Conservation (phyloP, 2,113 vertebrate genomes). For the Galemys pyrenaicus region DNA sequence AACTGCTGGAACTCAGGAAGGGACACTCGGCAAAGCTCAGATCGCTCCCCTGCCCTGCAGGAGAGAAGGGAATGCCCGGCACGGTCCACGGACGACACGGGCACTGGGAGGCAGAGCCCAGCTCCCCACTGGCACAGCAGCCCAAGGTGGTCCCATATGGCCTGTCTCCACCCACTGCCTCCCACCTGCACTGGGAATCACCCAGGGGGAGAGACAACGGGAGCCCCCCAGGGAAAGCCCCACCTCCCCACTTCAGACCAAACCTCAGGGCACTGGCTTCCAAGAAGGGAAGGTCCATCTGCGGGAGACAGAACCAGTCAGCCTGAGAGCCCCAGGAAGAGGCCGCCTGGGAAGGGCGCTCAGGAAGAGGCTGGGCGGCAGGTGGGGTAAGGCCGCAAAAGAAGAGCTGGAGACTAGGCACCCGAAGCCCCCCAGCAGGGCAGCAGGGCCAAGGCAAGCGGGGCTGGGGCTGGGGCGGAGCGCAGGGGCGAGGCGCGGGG, state of each 20-base stretch:
- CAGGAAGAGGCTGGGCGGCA: conserved; percentile 46
- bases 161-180: neutral
- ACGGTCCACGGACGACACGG: neutral
- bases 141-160: neutral
- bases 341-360: conserved; percentile 45
- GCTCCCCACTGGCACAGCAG: neutral
- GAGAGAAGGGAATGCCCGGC: conserved; percentile 29
- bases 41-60: conserved; percentile 89
- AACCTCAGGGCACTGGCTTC: conserved; percentile 83
- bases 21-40: conserved; percentile 90
- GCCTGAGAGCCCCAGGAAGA: neutral
- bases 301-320: conserved; percentile 80
- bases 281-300: conserved; percentile 94
- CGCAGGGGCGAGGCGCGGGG: neutral
- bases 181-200: neutral
- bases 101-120: neutral
- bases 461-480: neutral
- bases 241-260: conserved; percentile 55
- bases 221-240: neutral
- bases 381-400: neutral
- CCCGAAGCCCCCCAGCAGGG: conserved; percentile 35
- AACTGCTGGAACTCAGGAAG: conserved; percentile 94
- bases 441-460: neutral
- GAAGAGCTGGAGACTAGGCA: neutral
- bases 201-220: neutral